Base-by-base conservation (phyloP, 1,140 invertebrate genomes). In the Varroa destructor region DNA sequence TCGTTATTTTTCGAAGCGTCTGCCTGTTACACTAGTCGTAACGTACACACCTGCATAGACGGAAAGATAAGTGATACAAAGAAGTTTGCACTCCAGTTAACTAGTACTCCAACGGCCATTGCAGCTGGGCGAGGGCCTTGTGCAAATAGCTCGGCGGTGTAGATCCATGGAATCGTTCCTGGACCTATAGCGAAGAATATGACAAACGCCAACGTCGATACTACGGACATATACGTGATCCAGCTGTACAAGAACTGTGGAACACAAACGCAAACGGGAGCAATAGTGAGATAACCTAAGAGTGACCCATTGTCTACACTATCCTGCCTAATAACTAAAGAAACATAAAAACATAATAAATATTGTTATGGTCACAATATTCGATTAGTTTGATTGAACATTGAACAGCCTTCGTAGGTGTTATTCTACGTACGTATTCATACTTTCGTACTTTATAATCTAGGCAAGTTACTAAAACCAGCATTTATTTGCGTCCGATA, bases 11-110 rank as follows among this genome's bases (percentile, higher is more conserved):
- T 25, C 25, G 25, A 25, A 25, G 25, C 25, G 25, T 25, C 25
- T 25, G 25, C 25, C 25, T 25, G 25, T 25, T 25, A 25, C 25
- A 25, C 25, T 25, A 25, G 25, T 25, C 8, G 8, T 51, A 51
- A 8, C 42, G 12, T 36, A 73, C 74, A 81, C 78, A 88, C 91
- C 87, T 90, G 89, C 88, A 94, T 88, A 81, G 86, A 87, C 77
- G 88, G 92, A 84, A 98, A 96, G 77, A 87, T 87, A 79, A 97
- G 92, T 77, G 93, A 94, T 76, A 99, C 94, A 72, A 94, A 82
- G 82, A 97, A 97, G 82, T 97, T 99, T 77, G 92, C 91, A 78
- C 93, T 86, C 96, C 96, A 99, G 84, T 99, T 99, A 81, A 96
- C 89, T 75, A 97, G 85, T 40, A 97, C 93, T 40, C 94, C 92